Percentiles rank a stretch among this genome's conserved stretches.
Conservation (phyloP, 2,113 vertebrate species). For the Nothocercus julius region DNA sequence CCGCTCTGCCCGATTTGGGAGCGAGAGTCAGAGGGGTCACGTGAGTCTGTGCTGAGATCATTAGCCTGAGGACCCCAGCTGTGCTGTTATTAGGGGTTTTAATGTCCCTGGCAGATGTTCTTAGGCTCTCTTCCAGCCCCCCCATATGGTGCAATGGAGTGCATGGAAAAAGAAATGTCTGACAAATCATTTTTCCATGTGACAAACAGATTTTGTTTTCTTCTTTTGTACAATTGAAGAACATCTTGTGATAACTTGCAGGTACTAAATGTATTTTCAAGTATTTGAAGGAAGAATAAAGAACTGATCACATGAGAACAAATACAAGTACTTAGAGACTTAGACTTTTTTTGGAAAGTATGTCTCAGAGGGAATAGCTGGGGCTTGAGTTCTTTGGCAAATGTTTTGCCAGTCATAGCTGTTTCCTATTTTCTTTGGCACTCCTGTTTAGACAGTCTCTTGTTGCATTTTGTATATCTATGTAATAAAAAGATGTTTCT, state of each 20-base stretch:
- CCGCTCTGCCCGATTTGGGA: not conserved
- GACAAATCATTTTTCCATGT: conserved; percentile 28
- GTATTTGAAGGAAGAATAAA: not conserved
- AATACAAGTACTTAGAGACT: not conserved
- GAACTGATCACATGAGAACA: not conserved
- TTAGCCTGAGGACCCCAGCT: conserved; percentile 76
- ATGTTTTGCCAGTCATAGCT: not conserved
- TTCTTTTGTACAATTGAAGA: not conserved
- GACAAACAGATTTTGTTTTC: not conserved
- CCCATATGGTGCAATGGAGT: conserved; percentile 51
- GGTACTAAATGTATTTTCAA: not conserved
- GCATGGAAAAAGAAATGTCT: conserved; percentile 20
- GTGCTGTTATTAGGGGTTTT: conserved; percentile 78
- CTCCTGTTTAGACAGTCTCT: not conserved
- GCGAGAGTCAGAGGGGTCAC: not conserved
- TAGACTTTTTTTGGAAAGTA: not conserved
- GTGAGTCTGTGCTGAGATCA: conserved; percentile 65
- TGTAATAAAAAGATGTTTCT: not conserved
- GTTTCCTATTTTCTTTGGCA: not conserved
- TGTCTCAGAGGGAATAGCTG: not conserved
- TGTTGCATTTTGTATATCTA: not conserved
- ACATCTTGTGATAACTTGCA: not conserved
- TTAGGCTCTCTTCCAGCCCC: conserved; percentile 62
- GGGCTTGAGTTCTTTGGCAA: not conserved
- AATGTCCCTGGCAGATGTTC: conserved; percentile 72